Evolutionary conservation across 2,113 vertebrate species (phyloP).

Genomic region (Poecilia latipinna): DNA sequence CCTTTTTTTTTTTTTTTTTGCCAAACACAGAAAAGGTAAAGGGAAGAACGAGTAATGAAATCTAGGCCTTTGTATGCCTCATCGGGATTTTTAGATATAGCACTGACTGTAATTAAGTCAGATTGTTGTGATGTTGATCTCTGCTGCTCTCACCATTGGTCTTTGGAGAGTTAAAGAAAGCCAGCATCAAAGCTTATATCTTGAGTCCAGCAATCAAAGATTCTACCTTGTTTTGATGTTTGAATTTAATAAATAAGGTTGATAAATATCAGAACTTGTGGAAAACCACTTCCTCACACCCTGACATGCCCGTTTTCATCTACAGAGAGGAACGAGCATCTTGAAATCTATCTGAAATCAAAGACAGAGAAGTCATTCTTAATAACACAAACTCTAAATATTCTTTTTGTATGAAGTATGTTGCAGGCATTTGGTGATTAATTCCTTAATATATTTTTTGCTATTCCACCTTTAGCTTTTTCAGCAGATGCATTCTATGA

Average conservation of each 20-base stretch:
- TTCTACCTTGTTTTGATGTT: constrained; percentile 74
- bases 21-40: constrained; percentile 96
- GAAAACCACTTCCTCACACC: constrained; percentile 52
- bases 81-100: constrained; percentile 77
- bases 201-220: constrained; percentile 61
- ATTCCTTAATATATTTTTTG: no score
- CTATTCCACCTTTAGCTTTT: no score
- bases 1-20: constrained; percentile 94
- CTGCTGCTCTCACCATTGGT: constrained; percentile 64
- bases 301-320: constrained; percentile 45
- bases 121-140: constrained; percentile 77
- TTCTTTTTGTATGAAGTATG: neutral
- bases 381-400: neutral
- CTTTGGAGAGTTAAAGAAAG: constrained; percentile 70
- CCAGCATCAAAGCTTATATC: constrained; percentile 70
- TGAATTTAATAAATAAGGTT: constrained; percentile 70
- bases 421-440: neutral
- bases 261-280: constrained; percentile 58
- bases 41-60: constrained; percentile 90
- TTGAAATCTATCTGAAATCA: constrained; percentile 61
- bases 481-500: no score
- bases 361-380: constrained; percentile 35
- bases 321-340: constrained; percentile 48
- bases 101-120: constrained; percentile 79
- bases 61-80: constrained; percentile 87